Conservation (phyloP, 2,113 vertebrate genomes). For the Rhizomys pruinosus region DNA sequence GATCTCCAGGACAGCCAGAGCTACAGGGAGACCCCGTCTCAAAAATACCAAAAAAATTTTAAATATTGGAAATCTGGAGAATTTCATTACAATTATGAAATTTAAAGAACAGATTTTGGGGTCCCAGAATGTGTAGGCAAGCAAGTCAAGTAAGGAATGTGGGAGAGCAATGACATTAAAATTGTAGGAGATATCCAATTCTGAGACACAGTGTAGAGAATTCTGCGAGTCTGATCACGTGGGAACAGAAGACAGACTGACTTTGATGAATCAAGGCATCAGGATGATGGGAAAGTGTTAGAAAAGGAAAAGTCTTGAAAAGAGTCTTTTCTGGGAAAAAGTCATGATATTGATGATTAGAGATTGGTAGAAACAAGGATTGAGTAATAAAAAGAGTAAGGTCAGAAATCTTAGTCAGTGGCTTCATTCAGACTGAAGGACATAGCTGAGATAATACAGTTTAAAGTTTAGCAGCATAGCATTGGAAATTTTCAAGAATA, state of each 20-base stretch:
- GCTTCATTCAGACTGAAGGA: neutral
- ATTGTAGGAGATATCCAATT: slow-evolving; percentile 2
- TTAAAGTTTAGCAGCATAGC: neutral
- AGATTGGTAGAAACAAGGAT: neutral
- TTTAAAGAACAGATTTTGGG: neutral
- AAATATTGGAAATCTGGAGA: neutral
- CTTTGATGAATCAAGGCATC: neutral
- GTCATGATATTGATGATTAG: neutral
- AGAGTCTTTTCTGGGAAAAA: neutral
- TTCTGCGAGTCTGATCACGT: neutral
- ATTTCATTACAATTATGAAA: neutral
- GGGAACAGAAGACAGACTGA: neutral
- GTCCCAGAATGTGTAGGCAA: too few relatives aligned
- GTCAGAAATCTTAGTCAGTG: neutral
- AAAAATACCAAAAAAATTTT: too few relatives aligned
- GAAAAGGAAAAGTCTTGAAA: neutral
- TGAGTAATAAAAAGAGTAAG: slow-evolving; percentile 33
- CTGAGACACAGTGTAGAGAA: neutral
- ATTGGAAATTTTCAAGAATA: slow-evolving; percentile 21
- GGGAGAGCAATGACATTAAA: neutral
- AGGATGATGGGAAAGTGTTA: neutral
- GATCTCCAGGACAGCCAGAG: too few relatives aligned
- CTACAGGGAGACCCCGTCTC: too few relatives aligned
- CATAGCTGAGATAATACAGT: neutral
- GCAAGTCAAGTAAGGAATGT: neutral